Evolutionary conservation across 2,113 vertebrate species (phyloP), one percentile per base, ranked within the genome.

Genomic region (Himantopus leucocephalus): DNA sequence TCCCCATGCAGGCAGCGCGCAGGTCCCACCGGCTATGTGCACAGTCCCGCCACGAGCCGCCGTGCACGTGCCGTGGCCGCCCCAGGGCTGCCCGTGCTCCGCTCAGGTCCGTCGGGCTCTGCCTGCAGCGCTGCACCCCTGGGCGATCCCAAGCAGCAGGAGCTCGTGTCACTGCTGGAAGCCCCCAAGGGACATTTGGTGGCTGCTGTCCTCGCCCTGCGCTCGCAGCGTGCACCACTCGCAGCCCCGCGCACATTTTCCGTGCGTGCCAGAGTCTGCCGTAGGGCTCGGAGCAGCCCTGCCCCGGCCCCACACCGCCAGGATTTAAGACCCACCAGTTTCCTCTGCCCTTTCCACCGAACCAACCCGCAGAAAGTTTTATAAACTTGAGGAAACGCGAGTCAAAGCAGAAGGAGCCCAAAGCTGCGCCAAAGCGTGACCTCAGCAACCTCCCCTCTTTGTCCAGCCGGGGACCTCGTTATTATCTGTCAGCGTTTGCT

Each of bases 381-480:
- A 89, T 82, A 97, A 97, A 94, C 95, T 97, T 43, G 91, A 96
- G 96, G 97, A 97, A 97, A 95, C 12, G 0, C 34, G 4, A 94
- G 72, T 94, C 92, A 96, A 92, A 95, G 96, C 95, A 95, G 66
- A 91, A 80, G 88, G 73, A 96, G 73, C 50, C 58, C 91, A 37
- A 82, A 92, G 97, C 98, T 94, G 97, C 97, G 96, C 92, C 80
- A 78, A 98, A 96, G 93, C 8, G 5, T 92, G 96, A 97, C 96
- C 96, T 95, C 83, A 81, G 76, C 91, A 88, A 94, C 95, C 96
- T 94, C 88, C 97, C 98, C 97, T 98, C 98, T 98, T 98, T 97
- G 97, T 98, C 98, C 97, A 97, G 97, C 98, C 98, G 86, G 98
- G 98, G 98, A 98, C 98, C 98, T 98, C 98, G 97, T 98, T 98